Percentiles rank a stretch among this genome's conserved stretches.
phyloP scores from a whole-genome alignment of 2,113 vertebrate genomes.

The Phaethornis superciliosus region DNA sequence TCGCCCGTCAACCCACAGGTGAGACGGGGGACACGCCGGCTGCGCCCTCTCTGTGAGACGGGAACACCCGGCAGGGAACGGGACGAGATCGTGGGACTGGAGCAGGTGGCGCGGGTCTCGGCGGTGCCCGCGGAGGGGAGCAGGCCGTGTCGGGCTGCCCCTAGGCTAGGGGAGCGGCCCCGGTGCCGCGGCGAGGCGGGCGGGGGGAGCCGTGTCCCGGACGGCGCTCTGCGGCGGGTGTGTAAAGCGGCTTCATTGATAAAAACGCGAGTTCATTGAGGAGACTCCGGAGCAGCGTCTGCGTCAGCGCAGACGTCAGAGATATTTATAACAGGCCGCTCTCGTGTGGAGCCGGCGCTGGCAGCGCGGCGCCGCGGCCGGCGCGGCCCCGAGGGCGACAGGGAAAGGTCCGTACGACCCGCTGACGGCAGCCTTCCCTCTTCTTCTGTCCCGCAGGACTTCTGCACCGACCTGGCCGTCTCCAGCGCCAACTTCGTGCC shows the following conservation, averaged over 20 bases:
- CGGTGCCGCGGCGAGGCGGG: not conserved
- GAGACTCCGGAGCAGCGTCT: conserved; percentile 95
- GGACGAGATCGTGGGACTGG: not conserved
- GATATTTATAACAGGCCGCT: conserved; percentile 91
- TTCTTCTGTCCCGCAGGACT: conserved; percentile 78
- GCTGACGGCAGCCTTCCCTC: not conserved
- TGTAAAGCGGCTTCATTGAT: conserved; percentile 95
- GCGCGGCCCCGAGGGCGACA: conserved; percentile 31
- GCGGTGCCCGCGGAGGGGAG: not conserved
- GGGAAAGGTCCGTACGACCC: not conserved
- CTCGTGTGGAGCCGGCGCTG: conserved; percentile 73
- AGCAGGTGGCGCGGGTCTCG: not conserved
- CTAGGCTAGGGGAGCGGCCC: not conserved
- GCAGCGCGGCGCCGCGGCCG: conserved; percentile 37
- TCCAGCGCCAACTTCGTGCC: conserved; percentile 91
- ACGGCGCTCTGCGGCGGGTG: conserved; percentile 72
- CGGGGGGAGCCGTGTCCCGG: not conserved
- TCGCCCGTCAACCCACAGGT: conserved; percentile 91
- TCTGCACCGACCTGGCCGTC: conserved; percentile 84
- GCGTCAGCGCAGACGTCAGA: conserved; percentile 97
- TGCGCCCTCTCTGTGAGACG: not conserved
- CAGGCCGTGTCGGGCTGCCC: not conserved
- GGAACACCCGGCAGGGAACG: not conserved
- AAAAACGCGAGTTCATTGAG: conserved; percentile 95
- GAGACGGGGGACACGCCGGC: conserved; percentile 16